A percentile compares a stretch with the other conserved stretches of the same genome.
These are phyloP conservation scores for Tetranychus urticae DNA, from an alignment of 1,140 invertebrate species.

Conservation along the genomic window DNA sequence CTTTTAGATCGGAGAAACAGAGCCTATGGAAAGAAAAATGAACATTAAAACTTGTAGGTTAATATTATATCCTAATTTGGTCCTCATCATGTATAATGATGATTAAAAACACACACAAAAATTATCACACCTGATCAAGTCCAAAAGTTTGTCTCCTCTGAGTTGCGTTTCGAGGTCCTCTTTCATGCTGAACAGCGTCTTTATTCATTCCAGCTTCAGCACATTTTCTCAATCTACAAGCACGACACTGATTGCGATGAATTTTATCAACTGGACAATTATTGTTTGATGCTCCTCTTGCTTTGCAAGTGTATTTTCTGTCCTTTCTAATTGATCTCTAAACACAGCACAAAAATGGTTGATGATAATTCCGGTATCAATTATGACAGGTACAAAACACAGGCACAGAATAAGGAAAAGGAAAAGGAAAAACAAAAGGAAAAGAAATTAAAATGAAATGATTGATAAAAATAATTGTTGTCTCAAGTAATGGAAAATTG, in stretches of 20 bases:
- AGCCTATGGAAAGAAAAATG: not conserved
- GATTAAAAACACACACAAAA: not conserved
- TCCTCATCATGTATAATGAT: not conserved
- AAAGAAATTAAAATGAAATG: too few relatives aligned
- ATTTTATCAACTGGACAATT: constrained; percentile 82
- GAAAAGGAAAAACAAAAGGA: too few relatives aligned
- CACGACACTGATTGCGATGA: constrained; percentile 34
- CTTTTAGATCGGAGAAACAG: too few relatives aligned
- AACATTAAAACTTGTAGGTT: not conserved
- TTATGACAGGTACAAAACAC: not conserved
- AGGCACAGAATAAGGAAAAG: too few relatives aligned
- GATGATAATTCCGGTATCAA: not conserved
- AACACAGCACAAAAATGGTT: constrained; percentile 6
- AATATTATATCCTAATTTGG: not conserved
- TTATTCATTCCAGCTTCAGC: constrained; percentile 32
- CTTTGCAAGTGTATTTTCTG: constrained; percentile 83
- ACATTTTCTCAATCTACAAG: constrained; percentile 29
- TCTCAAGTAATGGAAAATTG: too few relatives aligned
- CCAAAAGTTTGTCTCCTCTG: constrained; percentile 60
- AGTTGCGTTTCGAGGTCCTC: constrained; percentile 52
- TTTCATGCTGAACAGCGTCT: constrained; percentile 82
- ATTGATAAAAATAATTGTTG: too few relatives aligned
- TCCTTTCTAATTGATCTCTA: constrained; percentile 81
- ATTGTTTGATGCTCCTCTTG: constrained; percentile 42
- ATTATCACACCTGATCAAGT: constrained; percentile 22